Conservation (phyloP, 2,113 vertebrate species). For the Brachirus orientalis region DNA sequence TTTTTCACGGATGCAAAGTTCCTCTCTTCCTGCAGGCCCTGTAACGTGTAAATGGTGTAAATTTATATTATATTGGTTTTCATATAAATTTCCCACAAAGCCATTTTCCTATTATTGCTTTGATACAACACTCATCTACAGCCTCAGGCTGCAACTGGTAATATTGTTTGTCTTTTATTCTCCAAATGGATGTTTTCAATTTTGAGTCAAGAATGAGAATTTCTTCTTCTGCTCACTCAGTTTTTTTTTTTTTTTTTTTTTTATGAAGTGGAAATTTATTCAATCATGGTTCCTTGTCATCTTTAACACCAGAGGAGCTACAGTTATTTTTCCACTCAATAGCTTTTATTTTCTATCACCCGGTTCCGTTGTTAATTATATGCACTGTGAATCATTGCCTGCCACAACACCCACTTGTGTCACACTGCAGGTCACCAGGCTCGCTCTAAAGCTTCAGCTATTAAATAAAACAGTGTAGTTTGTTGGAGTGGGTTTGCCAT, state of each 20-base stretch:
- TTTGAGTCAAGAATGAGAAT: conserved; percentile 25
- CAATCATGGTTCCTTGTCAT: conserved; percentile 12
- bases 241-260: conserved; percentile 6
- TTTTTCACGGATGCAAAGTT: conserved; percentile 12
- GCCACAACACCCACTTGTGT: conserved; percentile 20
- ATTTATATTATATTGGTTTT: conserved; percentile 29
- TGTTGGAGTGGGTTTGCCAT: conserved; percentile 33
- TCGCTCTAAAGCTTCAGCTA: conserved; percentile 19
- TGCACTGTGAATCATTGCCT: conserved; percentile 24
- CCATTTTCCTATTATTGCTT: conserved; percentile 45
- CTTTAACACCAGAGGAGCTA: conserved; percentile 36
- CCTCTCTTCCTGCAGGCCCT: conserved; percentile 28
- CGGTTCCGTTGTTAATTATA: conserved; percentile 56
- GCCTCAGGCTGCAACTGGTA: conserved; percentile 27
- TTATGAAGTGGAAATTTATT: conserved; percentile 18
- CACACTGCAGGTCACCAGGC: conserved; percentile 31
- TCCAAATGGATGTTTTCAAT: conserved; percentile 33
- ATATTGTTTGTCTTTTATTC: conserved; percentile 40
- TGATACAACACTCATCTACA: conserved; percentile 7
- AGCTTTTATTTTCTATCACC: conserved; percentile 41
- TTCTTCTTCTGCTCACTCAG: conserved; percentile 4
- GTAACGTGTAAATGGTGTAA: conserved; percentile 2
- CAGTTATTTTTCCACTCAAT: conserved; percentile 26
- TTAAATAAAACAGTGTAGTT: conserved; percentile 47
- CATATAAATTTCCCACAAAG: conserved; percentile 18